Conservation (phyloP, 2,113 vertebrate species). For the Dinomys branickii region DNA sequence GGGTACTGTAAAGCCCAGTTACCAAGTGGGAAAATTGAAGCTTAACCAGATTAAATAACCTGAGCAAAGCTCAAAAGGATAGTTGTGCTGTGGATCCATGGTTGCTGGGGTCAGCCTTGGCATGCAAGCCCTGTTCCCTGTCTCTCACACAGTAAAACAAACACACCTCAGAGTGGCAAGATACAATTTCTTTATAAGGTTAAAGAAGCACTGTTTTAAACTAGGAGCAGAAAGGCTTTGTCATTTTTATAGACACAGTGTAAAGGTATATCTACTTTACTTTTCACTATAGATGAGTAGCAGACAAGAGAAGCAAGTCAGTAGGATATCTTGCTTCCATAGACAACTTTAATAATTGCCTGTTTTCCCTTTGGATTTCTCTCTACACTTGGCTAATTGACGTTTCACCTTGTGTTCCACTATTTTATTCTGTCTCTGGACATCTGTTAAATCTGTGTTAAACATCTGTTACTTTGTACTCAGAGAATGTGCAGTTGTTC, state of each 20-base stretch:
- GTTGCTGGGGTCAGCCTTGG: not conserved
- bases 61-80: accelerated
- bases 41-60: not conserved
- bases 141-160: not conserved
- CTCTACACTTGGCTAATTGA: not conserved
- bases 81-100: not conserved
- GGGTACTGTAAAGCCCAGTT: accelerated
- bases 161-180: not conserved
- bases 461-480: conserved; percentile 40
- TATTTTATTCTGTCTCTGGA: not conserved
- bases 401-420: conserved; percentile 30
- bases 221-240: not conserved
- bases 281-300: not conserved
- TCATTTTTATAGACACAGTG: not conserved
- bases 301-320: not conserved
- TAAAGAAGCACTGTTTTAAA: not conserved
- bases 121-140: accelerated
- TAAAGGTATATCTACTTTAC: not conserved
- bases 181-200: not conserved
- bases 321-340: not conserved
- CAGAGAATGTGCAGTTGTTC: not conserved
- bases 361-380: conserved; percentile 16
- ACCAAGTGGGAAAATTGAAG: not conserved
- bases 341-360: not conserved
- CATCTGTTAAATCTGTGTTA: conserved; percentile 70